Conservation (phyloP, 2,888 invertebrate genomes). For the Chrysotoxum bicinctum region DNA sequence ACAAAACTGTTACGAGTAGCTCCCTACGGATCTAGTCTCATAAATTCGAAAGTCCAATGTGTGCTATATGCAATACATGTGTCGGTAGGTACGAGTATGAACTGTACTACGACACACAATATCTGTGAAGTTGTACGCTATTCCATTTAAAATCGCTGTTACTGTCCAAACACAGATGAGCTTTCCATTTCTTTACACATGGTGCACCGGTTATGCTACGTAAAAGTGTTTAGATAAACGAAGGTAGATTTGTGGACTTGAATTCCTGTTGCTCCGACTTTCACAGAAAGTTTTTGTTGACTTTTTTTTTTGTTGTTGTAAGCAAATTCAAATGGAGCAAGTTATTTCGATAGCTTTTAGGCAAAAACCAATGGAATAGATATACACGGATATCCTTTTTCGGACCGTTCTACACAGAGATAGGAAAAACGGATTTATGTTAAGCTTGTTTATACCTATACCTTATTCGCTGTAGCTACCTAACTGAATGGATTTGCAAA, state of each 20-base stretch:
- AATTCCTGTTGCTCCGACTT: neutral
- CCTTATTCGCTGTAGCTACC: too few relatives aligned
- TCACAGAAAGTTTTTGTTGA: neutral
- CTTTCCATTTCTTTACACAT: neutral
- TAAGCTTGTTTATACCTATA: too few relatives aligned
- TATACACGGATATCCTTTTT: too few relatives aligned
- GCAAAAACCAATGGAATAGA: too few relatives aligned
- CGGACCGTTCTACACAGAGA: too few relatives aligned
- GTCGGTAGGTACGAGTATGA: too few relatives aligned
- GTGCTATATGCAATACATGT: too few relatives aligned
- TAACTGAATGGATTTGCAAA: too few relatives aligned
- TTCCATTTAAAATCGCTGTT: neutral
- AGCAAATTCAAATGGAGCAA: neutral
- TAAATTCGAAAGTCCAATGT: neutral
- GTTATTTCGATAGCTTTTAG: neutral
- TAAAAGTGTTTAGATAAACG: conserved; percentile 4
- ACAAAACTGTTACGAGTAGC: neutral
- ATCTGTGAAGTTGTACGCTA: too few relatives aligned
- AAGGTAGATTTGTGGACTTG: neutral
- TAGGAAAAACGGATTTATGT: too few relatives aligned
- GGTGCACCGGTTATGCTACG: neutral
- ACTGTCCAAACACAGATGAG: neutral
- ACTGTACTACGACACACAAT: too few relatives aligned
- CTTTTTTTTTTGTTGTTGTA: neutral
- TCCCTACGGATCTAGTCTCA: neutral